Evolutionary conservation across 2,113 vertebrate genomes (phyloP).

Genomic region (Harpagus bidentatus): DNA sequence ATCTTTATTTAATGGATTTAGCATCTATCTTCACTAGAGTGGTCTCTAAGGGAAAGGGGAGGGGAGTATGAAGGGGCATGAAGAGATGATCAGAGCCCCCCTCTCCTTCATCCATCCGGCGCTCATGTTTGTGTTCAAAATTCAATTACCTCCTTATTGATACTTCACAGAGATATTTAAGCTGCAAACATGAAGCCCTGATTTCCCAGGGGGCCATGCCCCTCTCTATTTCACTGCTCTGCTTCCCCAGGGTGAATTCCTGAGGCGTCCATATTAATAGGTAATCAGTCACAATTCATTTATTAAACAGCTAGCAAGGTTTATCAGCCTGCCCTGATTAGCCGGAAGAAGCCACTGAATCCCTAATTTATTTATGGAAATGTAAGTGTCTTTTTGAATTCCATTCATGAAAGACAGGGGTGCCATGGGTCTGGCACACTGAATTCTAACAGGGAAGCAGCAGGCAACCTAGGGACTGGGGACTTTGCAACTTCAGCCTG

Average conservation of each 20-base stretch:
- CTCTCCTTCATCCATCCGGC: slow-evolving; percentile 86
- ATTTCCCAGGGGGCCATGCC: slow-evolving; percentile 98
- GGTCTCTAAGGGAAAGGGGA: slow-evolving; percentile 82
- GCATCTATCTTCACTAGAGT: slow-evolving; percentile 94
- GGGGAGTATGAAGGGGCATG: slow-evolving; percentile 79
- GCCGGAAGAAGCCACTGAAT: slow-evolving; percentile 97
- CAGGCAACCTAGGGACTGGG: not conserved
- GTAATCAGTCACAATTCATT: slow-evolving; percentile 99
- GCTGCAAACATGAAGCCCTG: slow-evolving; percentile 99
- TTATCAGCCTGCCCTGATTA: slow-evolving; percentile 96
- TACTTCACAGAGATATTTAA: slow-evolving; percentile 99
- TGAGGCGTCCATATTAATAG: slow-evolving; percentile 99
- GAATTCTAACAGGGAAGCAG: slow-evolving; percentile 67
- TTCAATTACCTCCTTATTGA: slow-evolving; percentile 99
- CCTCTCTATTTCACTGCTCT: slow-evolving; percentile 99
- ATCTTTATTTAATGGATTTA: slow-evolving; percentile 99
- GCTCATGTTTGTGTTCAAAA: slow-evolving; percentile 99
- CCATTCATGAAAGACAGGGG: slow-evolving; percentile 70
- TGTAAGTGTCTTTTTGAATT: slow-evolving; percentile 94
- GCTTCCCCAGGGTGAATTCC: slow-evolving; percentile 89
- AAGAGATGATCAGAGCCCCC: slow-evolving; percentile 82
- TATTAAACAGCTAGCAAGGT: slow-evolving; percentile 99
- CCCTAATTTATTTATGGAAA: slow-evolving; percentile 99
- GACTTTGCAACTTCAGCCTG: slow-evolving; percentile 12
- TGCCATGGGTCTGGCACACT: slow-evolving; percentile 20